These are phyloP conservation scores for Dicerorhinus sumatrensis DNA, from an alignment of 2,113 vertebrate species.

Conservation along the genomic window DNA sequence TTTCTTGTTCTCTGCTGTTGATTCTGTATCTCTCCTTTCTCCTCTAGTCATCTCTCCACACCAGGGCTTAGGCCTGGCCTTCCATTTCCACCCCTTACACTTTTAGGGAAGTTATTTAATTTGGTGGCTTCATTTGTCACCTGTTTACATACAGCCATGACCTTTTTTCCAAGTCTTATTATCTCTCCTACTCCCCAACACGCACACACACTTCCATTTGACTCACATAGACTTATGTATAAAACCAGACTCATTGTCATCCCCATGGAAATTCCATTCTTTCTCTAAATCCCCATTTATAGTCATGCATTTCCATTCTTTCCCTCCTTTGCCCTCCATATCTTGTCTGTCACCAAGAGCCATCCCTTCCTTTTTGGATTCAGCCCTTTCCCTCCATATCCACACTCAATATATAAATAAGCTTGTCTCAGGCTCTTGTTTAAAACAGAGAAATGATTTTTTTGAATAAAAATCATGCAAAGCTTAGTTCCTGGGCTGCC, in stretches of 20 bases:
- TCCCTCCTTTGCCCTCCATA: background rate
- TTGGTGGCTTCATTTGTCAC: background rate
- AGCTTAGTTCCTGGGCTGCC: background rate
- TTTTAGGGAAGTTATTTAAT: slow-evolving; percentile 17
- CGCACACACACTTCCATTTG: background rate
- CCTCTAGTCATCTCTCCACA: background rate
- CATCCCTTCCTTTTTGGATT: background rate
- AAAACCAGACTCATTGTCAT: background rate
- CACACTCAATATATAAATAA: background rate
- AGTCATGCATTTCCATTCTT: background rate
- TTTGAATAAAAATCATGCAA: background rate
- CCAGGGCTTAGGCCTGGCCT: background rate
- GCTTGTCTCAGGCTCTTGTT: background rate
- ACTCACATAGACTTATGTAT: background rate
- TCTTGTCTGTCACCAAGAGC: background rate
- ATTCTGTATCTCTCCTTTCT: background rate
- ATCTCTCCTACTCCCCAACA: background rate
- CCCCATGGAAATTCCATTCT: background rate
- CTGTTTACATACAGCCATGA: background rate
- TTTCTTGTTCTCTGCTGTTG: background rate
- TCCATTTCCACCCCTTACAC: background rate
- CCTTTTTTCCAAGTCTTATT: background rate
- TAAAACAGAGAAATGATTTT: background rate
- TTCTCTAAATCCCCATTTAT: background rate
- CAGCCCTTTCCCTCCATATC: background rate